phyloP scores from a whole-genome alignment of 1,140 invertebrate genomes.

The Mercenaria mercenaria region DNA sequence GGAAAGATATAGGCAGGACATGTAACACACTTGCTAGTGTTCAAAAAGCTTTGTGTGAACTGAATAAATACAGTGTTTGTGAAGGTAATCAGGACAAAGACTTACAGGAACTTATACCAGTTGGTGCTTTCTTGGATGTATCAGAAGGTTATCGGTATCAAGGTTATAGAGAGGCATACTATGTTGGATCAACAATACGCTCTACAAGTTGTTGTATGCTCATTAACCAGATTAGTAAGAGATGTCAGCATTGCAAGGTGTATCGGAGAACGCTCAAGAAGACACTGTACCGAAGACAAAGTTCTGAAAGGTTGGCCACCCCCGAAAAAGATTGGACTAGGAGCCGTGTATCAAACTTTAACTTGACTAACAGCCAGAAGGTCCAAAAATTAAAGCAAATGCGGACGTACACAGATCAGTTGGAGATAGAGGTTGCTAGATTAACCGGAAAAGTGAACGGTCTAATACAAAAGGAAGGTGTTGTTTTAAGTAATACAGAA shows the following conservation, averaged over 20 bases:
- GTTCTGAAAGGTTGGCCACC: neutral
- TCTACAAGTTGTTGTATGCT: neutral
- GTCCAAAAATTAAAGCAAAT: neutral
- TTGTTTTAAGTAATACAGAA: neutral
- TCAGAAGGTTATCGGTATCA: neutral
- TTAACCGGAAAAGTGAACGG: neutral
- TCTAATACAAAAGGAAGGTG: neutral
- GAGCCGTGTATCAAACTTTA: neutral
- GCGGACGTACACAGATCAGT: neutral
- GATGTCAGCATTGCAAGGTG: neutral
- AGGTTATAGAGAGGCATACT: neutral
- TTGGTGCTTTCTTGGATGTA: neutral
- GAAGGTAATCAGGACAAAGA: neutral
- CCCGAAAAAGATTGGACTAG: neutral
- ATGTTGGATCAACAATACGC: neutral
- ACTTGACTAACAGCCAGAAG: neutral
- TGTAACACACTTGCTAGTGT: neutral
- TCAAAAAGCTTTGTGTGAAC: neutral
- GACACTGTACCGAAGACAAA: neutral
- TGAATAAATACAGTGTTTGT: neutral
- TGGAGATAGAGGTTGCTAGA: neutral
- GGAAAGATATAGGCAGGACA: neutral
- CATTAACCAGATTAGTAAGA: neutral
- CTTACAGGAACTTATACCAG: neutral
- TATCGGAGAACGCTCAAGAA: neutral